Base-by-base conservation (phyloP, 1,140 invertebrate genomes). In the Ganaspis sp. region DNA sequence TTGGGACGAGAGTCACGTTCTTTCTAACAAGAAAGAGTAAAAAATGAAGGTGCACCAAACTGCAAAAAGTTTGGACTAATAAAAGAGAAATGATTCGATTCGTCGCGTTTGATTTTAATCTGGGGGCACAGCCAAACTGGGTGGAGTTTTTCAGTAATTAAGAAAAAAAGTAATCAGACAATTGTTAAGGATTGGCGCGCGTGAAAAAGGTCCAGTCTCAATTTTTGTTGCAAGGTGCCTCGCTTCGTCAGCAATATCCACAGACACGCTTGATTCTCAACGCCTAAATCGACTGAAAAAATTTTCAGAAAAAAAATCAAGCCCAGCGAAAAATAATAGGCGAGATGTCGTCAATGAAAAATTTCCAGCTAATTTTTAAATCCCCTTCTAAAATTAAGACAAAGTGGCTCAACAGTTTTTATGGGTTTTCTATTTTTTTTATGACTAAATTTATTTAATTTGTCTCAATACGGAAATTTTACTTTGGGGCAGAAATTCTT, bases 101-200 rank as follows among this genome's bases (percentile, higher is more conserved):
- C 8, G 45, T n/a, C 17, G 17, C 15, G 45, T 49, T 15, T 15
- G 42, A 49, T 49, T 49, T 49, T 49, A 4, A n/a, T 17, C 15
- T 49, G 45, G 45, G 45, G 17, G 12, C 15, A n/a, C 45, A n/a
- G 15, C 17, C 15, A 17, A n/a, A 49, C 4, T 17, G n/a, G 45
- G 45, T 17, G 45, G n/a, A 17, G 45, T 49, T 49, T 49, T 49
- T 49, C 17, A 19, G 45, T 17, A 49, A 49, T 49, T 17, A 49
- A 34, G 29, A 34, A 34, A 34, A 34, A 34, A 34, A 34, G 6
- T 2, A 34, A 34, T 49, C 45, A 49, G 45, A 17, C 45, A 19
- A 49, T 49, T 49, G 17, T 49, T 49, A 49, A 49, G 17, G 45
- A 49, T 49, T 49, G 45, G 45, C 45, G 45, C 45, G 45, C 45